Evolutionary conservation across 2,113 vertebrate species (phyloP), one percentile per base, ranked within the genome.

Genomic region (Pithys albifrons): DNA sequence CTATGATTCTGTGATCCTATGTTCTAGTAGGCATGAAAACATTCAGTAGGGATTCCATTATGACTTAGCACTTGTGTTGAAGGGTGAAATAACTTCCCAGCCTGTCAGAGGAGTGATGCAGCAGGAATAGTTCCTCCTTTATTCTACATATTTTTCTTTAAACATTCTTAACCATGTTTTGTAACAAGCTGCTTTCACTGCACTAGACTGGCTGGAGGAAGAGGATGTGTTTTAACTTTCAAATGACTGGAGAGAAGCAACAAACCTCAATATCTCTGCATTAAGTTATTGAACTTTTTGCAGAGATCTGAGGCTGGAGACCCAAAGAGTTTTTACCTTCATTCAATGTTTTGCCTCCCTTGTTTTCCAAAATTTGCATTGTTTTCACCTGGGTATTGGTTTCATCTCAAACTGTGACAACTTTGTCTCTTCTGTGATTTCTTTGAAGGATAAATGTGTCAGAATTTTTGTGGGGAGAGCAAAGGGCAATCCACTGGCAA

Each of bases 141-240:
- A 92, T 58, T 75, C 71, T 74, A 54, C 70, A 76, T 85, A 95
- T 89, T 95, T 96, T 67, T 85, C 81, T 75, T 92, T 92, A 81
- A 87, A 71, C 46, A 84, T 86, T 91, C 92, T 73, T 78, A 69
- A 48, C 66, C 41, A 1, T 75, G 83, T 89, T 94, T 92, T 94
- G 33, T 91, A 89, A 79, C 88, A 89, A 81, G 70, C 86, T 87
- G 70, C 74, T 96, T 92, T 95, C 93, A 58, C 84, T 91, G 70
- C 76, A 65, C 62, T 69, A 29, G 86, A 51, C 83, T 87, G 92
- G 81, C 92, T 64, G 48, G 84, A 87, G 85, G 79, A 97, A 85
- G 80, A 96, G 58, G 80, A 76, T 79, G 87, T 94, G 65, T 65
- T 95, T 96, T 93, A 94, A 82, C 75, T 91, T 96, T 74, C 80